These are phyloP conservation scores for Drosophila santomea DNA, from an alignment of 1,140 invertebrate species.

Conservation along the genomic window DNA sequence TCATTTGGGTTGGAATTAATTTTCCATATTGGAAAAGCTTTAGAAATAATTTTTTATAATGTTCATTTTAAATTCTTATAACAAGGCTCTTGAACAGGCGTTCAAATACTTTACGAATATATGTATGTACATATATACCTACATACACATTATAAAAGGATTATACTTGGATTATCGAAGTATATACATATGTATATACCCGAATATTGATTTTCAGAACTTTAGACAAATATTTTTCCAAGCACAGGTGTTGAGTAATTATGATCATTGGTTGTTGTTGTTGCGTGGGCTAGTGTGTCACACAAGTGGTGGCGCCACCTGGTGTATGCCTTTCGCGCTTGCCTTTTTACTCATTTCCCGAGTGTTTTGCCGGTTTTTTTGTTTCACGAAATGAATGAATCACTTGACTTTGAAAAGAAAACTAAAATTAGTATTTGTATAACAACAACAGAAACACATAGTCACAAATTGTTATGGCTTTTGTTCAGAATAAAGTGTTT, in stretches of 20 bases:
- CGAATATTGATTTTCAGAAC: background rate
- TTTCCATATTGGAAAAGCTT: too few species aligned
- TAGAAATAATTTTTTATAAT: too few species aligned
- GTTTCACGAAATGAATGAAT: conserved; percentile 55
- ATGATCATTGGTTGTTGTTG: conserved; percentile 71
- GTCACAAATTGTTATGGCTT: conserved; percentile 28
- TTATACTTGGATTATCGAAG: too few species aligned
- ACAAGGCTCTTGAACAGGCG: too few species aligned
- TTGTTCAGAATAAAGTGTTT: conserved; percentile 34
- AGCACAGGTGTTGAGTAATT: conserved; percentile 64
- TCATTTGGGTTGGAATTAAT: too few species aligned
- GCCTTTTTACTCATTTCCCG: conserved; percentile 20
- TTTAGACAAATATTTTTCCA: background rate
- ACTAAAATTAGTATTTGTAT: conserved; percentile 76
- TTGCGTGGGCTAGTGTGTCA: conserved; percentile 15
- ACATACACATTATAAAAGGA: too few species aligned
- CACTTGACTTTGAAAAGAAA: conserved; percentile 79
- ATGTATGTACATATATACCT: too few species aligned
- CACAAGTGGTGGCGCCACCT: conserved; percentile 21
- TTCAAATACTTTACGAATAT: too few species aligned
- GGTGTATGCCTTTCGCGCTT: conserved; percentile 18
- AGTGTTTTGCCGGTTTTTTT: conserved; percentile 15
- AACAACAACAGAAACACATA: conserved; percentile 41
- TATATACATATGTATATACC: too few species aligned
- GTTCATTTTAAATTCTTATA: too few species aligned